Conservation (phyloP, 2,888 invertebrate genomes). For the Pollenia angustigena region DNA sequence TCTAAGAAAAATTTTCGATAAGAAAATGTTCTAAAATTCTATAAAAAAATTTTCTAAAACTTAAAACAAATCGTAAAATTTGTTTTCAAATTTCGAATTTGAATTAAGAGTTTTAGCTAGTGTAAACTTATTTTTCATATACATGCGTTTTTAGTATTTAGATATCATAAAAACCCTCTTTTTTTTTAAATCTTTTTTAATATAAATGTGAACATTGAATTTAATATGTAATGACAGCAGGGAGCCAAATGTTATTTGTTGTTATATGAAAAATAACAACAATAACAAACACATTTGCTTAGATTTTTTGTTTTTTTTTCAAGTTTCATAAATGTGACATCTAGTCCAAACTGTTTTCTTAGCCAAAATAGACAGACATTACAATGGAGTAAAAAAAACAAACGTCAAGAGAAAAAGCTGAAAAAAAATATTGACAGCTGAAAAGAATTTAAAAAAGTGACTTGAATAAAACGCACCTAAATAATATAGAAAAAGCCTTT, state of each 20-base stretch:
- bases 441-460: slow-evolving; percentile 42
- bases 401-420: background rate
- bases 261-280: slow-evolving; percentile 46
- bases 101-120: too few relatives aligned
- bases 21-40: too few relatives aligned
- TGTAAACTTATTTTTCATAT: too few relatives aligned
- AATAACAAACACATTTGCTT: slow-evolving; percentile 52
- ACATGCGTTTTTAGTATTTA: background rate
- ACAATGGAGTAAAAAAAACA: slow-evolving; percentile 43
- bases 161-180: background rate
- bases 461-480: slow-evolving; percentile 31
- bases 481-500: background rate
- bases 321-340: slow-evolving; percentile 55
- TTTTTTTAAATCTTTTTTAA: slow-evolving; percentile 6
- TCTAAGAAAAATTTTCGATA: too few relatives aligned
- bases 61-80: too few relatives aligned
- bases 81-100: too few relatives aligned
- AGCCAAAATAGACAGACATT: slow-evolving; percentile 48
- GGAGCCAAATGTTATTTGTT: slow-evolving; percentile 73
- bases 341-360: slow-evolving; percentile 59
- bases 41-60: too few relatives aligned
- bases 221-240: slow-evolving; percentile 72
- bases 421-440: slow-evolving; percentile 51
- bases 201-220: slow-evolving; percentile 68
- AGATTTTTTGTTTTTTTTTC: slow-evolving; percentile 34